phyloP scores from a whole-genome alignment of 2,113 vertebrate species.

The Tetrao urogallus region DNA sequence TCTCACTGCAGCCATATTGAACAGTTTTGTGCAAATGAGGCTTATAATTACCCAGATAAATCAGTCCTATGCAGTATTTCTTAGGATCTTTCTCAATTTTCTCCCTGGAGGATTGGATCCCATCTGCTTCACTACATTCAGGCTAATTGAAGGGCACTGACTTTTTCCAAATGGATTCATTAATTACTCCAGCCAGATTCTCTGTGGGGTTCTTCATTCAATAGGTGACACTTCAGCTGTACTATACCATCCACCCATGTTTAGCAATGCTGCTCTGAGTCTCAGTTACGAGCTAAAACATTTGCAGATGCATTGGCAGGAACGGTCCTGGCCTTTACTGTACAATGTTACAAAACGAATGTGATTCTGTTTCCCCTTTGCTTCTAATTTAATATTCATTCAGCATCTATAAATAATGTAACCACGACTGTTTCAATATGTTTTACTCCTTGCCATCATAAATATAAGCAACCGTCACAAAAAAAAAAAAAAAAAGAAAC shows the following conservation, averaged over 20 bases:
- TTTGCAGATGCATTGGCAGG: constrained; percentile 59
- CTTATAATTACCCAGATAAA: constrained; percentile 81
- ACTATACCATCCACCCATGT: constrained; percentile 49
- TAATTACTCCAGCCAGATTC: constrained; percentile 76
- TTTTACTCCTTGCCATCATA: constrained; percentile 44
- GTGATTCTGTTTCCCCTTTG: constrained; percentile 50
- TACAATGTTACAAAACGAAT: constrained; percentile 53
- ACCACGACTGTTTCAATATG: constrained; percentile 19
- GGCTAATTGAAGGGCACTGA: constrained; percentile 81
- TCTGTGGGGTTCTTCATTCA: constrained; percentile 69
- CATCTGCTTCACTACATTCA: constrained; percentile 81
- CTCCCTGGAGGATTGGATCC: constrained; percentile 75
- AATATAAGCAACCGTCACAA: neutral
- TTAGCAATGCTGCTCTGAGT: constrained; percentile 16
- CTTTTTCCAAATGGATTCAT: constrained; percentile 84
- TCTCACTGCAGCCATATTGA: constrained; percentile 65
- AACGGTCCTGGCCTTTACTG: constrained; percentile 27
- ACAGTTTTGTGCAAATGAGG: constrained; percentile 71
- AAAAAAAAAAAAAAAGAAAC: neutral
- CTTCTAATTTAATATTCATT: constrained; percentile 62
- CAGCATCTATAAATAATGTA: constrained; percentile 58
- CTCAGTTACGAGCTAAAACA: constrained; percentile 43
- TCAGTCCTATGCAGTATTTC: constrained; percentile 74
- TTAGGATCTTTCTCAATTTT: constrained; percentile 76
- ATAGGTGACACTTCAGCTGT: constrained; percentile 62